Base-by-base conservation (phyloP, 1,140 invertebrate genomes). In the Diabrotica undecimpunctata region DNA sequence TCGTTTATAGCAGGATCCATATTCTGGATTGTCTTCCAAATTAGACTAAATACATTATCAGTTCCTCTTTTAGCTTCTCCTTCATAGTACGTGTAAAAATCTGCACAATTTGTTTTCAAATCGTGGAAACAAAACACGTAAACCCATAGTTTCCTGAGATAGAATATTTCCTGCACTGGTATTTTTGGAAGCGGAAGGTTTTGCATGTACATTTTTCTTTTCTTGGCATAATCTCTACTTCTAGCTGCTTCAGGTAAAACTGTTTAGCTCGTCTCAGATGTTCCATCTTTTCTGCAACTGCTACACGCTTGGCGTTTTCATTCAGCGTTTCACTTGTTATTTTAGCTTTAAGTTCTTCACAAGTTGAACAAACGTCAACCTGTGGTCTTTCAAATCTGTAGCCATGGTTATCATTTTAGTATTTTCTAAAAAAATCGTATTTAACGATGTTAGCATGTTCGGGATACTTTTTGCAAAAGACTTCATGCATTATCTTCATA, bases 171-270 rank as follows among this genome's bases (percentile, higher is more conserved):
- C 12, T 61, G 14, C 7, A 61, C 60, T 13, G 46, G 60, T 50
- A 52, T 14, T 14, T 51, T 52, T 14, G 60, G n/a, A n/a, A n/a
- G n/a, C n/a, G n/a, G n/a, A n/a, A n/a, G 60, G 14, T 61, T 61
- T 61, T 52, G 60, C 60, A 61, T 61, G 14, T 61, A 61, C 11
- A 51, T 46, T 60, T 25, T 13, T 41, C n/a, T 60, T 51, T 60
- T 60, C 58, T 41, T 60, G 10, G n/a, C 38, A 60, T 12, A 10
- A 11, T 38, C 38, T 7, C 6, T 8, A 60, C 11, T 46, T 54
- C 53, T 35, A 8, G 7, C n/a, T 54, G 53, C n/a, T 54, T 54
- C 7, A 8, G 7, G n/a, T 54, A 54, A 54, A 54, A 54, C 25
- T 14, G 9, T 14, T 54, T 54, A 54, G 53, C 2, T 54, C 53